These are phyloP conservation scores for Heteromurus nitidus DNA, from an alignment of 2,888 invertebrate genomes.

Conservation along the genomic window DNA sequence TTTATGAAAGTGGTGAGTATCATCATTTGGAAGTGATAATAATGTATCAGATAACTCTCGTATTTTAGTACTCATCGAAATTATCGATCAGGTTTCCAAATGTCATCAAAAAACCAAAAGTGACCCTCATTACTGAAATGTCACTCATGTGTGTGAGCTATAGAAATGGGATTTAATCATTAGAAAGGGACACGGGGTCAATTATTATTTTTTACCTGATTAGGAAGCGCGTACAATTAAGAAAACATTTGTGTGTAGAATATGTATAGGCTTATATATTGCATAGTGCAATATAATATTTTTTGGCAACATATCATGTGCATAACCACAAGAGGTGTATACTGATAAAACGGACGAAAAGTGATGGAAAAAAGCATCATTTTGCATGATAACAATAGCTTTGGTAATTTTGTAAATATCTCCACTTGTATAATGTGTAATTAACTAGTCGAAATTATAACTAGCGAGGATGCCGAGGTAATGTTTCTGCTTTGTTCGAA, in stretches of 20 bases:
- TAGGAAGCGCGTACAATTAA: neutral
- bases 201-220: neutral
- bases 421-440: too few relatives aligned
- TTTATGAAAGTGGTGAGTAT: conserved; percentile 41
- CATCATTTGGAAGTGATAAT: conserved; percentile 10
- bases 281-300: too few relatives aligned
- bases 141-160: too few relatives aligned
- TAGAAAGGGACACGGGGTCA: too few relatives aligned
- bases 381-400: neutral
- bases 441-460: neutral
- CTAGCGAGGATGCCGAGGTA: conserved; percentile 63
- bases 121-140: too few relatives aligned
- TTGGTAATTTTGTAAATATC: too few relatives aligned
- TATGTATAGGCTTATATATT: too few relatives aligned
- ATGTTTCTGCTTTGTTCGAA: conserved; percentile 64
- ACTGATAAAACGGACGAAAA: conserved; percentile 31
- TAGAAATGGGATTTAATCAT: too few relatives aligned
- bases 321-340: conserved; percentile 12
- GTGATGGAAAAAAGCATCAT: conserved; percentile 10
- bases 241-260: too few relatives aligned
- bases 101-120: too few relatives aligned
- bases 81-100: too few relatives aligned
- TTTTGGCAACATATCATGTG: conserved; percentile 46
- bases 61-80: too few relatives aligned
- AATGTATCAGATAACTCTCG: neutral